phyloP scores from a whole-genome alignment of 1,140 invertebrate species.

The Gryllus bimaculatus region DNA sequence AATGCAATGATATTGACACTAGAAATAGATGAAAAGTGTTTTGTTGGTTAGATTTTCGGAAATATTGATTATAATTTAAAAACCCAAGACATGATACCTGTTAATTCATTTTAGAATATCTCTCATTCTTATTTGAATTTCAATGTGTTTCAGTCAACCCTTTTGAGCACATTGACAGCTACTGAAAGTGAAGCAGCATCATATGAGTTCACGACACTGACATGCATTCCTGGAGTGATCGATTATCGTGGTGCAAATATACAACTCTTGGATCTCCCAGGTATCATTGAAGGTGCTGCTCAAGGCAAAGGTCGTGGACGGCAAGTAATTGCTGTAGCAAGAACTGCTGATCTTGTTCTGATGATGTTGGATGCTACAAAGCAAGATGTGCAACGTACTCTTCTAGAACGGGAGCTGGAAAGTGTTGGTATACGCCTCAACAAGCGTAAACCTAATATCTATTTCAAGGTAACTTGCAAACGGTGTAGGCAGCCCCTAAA shows the following conservation, averaged over 20 bases:
- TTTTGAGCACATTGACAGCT: slow-evolving; percentile 85
- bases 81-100: too few relatives aligned
- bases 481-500: neutral
- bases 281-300: slow-evolving; percentile 94
- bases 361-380: slow-evolving; percentile 99
- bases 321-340: slow-evolving; percentile 86
- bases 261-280: slow-evolving; percentile 93
- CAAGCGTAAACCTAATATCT: slow-evolving; percentile 91
- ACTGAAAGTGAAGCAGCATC: slow-evolving; percentile 92
- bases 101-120: too few relatives aligned
- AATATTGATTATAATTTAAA: too few relatives aligned
- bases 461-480: slow-evolving; percentile 75
- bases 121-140: neutral
- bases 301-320: slow-evolving; percentile 83
- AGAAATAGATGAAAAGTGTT: too few relatives aligned
- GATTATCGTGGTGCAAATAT: slow-evolving; percentile 98
- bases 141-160: slow-evolving; percentile 60
- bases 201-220: slow-evolving; percentile 99
- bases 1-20: too few relatives aligned
- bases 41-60: too few relatives aligned
- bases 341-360: slow-evolving; percentile 92
- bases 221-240: slow-evolving; percentile 98
- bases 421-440: slow-evolving; percentile 93
- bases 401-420: slow-evolving; percentile 90
- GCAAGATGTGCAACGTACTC: slow-evolving; percentile 82